phyloP scores from a whole-genome alignment of 1,140 invertebrate species.

The Caerostris extrusa region DNA sequence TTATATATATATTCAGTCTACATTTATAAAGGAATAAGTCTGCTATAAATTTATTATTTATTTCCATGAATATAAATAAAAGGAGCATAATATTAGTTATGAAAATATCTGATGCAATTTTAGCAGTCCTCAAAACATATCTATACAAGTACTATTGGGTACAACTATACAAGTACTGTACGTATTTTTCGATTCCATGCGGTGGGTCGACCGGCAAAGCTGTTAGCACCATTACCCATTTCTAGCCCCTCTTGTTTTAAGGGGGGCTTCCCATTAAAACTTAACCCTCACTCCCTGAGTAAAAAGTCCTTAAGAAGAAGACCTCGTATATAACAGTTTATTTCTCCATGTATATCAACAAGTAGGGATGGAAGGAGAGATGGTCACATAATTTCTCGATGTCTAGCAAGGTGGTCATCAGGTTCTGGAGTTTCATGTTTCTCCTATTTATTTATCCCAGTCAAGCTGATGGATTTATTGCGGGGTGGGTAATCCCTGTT shows the following conservation, averaged over 20 bases:
- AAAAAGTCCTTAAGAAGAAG: neutral
- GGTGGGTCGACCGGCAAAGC: neutral
- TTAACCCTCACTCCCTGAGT: neutral
- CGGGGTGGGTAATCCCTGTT: neutral
- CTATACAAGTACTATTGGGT: neutral
- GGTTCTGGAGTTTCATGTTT: conserved; percentile 9
- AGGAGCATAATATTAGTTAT: too few species aligned
- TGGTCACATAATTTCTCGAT: conserved; percentile 2
- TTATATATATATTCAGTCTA: too few species aligned
- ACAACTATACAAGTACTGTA: neutral
- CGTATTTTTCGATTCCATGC: neutral
- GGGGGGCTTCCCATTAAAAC: neutral
- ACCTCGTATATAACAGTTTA: neutral
- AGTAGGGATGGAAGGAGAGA: neutral
- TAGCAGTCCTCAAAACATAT: too few species aligned
- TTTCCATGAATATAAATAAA: too few species aligned
- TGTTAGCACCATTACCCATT: neutral
- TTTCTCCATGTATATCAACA: neutral
- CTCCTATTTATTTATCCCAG: conserved; percentile 46
- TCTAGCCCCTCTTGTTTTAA: neutral
- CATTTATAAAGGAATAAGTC: too few species aligned
- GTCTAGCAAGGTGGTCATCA: conserved; percentile 47
- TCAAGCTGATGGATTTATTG: conserved; percentile 33
- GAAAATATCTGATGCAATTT: too few species aligned
- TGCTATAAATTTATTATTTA: too few species aligned